Evolutionary conservation across 2,888 invertebrate species (phyloP).

Genomic region (Oegoconia quadripuncta): DNA sequence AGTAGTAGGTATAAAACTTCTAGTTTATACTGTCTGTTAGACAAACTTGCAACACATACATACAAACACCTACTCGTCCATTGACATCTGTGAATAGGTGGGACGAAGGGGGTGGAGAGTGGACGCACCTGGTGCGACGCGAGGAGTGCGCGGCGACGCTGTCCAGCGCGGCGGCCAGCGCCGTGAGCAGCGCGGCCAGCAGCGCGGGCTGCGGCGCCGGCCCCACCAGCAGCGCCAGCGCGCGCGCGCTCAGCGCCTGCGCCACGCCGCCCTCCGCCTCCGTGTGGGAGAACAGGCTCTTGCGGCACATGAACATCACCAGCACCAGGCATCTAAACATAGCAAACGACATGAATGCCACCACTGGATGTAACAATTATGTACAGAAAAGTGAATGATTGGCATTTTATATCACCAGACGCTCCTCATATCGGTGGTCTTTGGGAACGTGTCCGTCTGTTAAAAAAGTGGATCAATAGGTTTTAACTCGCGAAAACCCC

Average conservation of each 20-base stretch:
- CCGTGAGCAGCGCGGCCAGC: slow-evolving; percentile 79
- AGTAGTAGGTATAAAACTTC: no score
- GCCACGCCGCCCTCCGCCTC: slow-evolving; percentile 81
- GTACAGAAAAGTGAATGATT: no score
- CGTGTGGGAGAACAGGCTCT: slow-evolving; percentile 80
- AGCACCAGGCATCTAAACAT: slow-evolving; percentile 87
- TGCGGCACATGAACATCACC: slow-evolving; percentile 91
- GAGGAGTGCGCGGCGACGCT: slow-evolving; percentile 33
- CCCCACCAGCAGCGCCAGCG: slow-evolving; percentile 74
- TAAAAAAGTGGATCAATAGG: no score
- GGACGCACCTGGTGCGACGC: slow-evolving; percentile 40
- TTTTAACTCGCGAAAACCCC: no score
- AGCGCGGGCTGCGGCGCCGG: slow-evolving; percentile 79
- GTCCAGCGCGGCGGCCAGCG: slow-evolving; percentile 63
- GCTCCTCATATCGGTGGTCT: no score
- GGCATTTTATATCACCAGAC: no score
- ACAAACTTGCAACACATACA: no score
- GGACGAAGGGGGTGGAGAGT: background rate
- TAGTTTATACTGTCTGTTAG: no score
- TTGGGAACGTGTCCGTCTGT: no score
- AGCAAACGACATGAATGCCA: no score
- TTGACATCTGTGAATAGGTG: background rate
- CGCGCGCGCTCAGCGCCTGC: slow-evolving; percentile 76
- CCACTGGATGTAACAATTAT: no score
- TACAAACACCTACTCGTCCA: no score